Percentiles rank a stretch among this genome's conserved stretches.
Evolutionary conservation across 2,888 invertebrate genomes (phyloP).

Genomic region (Morpho achilles): DNA sequence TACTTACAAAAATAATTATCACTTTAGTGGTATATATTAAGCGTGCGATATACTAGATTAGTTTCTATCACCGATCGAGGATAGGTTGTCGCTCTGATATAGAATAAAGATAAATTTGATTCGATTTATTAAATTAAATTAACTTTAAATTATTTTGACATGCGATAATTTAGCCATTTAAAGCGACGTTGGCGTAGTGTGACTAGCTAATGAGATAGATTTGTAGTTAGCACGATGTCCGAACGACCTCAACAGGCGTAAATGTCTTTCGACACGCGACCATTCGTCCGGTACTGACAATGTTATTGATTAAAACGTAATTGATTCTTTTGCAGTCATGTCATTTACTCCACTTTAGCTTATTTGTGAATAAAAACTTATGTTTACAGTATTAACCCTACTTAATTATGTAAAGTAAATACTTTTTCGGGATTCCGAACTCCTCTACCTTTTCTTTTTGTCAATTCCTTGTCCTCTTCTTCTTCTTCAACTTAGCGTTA

Average conservation of each 20-base stretch:
- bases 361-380: conserved; percentile 1
- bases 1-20: too few relatives aligned
- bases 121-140: background rate
- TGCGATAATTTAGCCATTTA: conserved; percentile 8
- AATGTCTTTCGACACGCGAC: conserved; percentile 58
- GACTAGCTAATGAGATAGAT: conserved; percentile 21
- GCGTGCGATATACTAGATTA: too few relatives aligned
- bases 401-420: too few relatives aligned
- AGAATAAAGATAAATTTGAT: too few relatives aligned
- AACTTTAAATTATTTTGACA: background rate
- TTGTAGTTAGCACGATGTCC: conserved; percentile 20
- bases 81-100: too few relatives aligned
- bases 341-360: conserved; percentile 9
- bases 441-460: too few relatives aligned
- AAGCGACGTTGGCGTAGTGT: conserved; percentile 9
- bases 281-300: conserved; percentile 31
- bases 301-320: conserved; percentile 45
- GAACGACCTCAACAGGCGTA: conserved; percentile 24
- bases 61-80: too few relatives aligned
- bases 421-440: too few relatives aligned
- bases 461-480: too few relatives aligned
- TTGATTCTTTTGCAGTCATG: conserved; percentile 20
- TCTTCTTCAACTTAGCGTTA: too few relatives aligned
- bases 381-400: too few relatives aligned
- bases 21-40: too few relatives aligned